A percentile compares a stretch with the other conserved stretches of the same genome.
phyloP scores from a whole-genome alignment of 2,113 vertebrate genomes.

The Amblyopsis rosae region DNA sequence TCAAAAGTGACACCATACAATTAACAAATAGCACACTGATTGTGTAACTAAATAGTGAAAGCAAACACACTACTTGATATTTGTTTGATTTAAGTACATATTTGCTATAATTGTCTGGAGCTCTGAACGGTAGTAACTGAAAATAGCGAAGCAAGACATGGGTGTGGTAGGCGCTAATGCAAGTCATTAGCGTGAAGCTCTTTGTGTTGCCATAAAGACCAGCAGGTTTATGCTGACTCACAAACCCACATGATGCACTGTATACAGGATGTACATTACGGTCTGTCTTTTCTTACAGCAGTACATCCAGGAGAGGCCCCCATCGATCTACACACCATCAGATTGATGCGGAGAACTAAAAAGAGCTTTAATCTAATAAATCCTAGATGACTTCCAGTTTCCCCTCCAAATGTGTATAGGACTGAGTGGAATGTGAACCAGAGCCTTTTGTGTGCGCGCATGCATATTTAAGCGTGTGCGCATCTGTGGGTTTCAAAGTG shows the following conservation, averaged over 20 bases:
- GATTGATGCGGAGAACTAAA: neutral
- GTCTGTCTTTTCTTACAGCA: neutral
- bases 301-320: slow-evolving; percentile 14
- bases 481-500: neutral
- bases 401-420: neutral
- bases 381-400: slow-evolving; percentile 9
- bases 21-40: neutral
- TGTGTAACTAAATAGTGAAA: too few relatives aligned
- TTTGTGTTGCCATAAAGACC: slow-evolving; percentile 22
- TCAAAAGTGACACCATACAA: neutral
- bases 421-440: neutral
- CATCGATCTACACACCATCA: slow-evolving; percentile 15
- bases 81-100: neutral
- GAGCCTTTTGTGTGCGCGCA: neutral
- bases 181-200: slow-evolving; percentile 50
- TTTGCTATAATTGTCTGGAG: neutral
- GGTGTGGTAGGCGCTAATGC: slow-evolving; percentile 51
- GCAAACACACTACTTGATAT: neutral
- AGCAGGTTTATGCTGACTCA: slow-evolving; percentile 17
- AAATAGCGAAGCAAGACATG: neutral
- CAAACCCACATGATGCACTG: slow-evolving; percentile 13
- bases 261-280: slow-evolving; percentile 54
- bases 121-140: neutral
- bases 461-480: neutral
- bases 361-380: slow-evolving; percentile 20